These are phyloP conservation scores for Paramisgurnus dabryanus DNA, from an alignment of 2,113 vertebrate species.

Conservation along the genomic window DNA sequence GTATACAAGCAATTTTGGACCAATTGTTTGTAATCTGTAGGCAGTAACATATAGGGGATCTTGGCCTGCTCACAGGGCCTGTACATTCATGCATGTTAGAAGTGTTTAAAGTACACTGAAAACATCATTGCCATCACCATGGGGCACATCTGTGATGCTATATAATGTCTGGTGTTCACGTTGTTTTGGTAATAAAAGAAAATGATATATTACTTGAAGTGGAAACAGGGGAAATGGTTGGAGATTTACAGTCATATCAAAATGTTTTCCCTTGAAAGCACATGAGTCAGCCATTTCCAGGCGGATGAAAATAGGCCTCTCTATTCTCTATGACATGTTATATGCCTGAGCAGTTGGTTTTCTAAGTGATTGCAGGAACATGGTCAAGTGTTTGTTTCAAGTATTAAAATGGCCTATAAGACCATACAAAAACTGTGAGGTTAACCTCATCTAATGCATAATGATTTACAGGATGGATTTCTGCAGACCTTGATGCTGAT, in stretches of 20 bases:
- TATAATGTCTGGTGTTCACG: neutral
- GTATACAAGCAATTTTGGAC: too few relatives aligned
- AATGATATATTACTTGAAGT: neutral
- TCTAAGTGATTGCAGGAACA: neutral
- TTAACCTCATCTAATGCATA: too few relatives aligned
- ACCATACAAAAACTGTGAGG: too few relatives aligned
- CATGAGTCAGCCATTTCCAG: neutral
- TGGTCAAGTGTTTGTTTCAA: neutral
- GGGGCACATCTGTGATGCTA: neutral
- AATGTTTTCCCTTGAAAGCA: slow-evolving; percentile 2
- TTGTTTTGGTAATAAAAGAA: neutral
- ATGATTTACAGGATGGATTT: too few relatives aligned
- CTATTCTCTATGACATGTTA: neutral
- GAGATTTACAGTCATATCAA: slow-evolving; percentile 8
- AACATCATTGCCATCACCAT: neutral
- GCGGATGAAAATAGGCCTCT: neutral
- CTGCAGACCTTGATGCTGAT: too few relatives aligned
- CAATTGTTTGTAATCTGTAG: too few relatives aligned
- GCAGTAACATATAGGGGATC: too few relatives aligned
- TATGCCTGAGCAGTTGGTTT: neutral
- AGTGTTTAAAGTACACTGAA: neutral
- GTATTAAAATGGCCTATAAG: too few relatives aligned
- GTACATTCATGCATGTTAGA: too few relatives aligned
- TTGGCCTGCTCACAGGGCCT: too few relatives aligned
- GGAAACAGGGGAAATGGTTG: neutral